Conservation (phyloP, 2,888 invertebrate genomes). For the Sphecodes monilicornis region DNA sequence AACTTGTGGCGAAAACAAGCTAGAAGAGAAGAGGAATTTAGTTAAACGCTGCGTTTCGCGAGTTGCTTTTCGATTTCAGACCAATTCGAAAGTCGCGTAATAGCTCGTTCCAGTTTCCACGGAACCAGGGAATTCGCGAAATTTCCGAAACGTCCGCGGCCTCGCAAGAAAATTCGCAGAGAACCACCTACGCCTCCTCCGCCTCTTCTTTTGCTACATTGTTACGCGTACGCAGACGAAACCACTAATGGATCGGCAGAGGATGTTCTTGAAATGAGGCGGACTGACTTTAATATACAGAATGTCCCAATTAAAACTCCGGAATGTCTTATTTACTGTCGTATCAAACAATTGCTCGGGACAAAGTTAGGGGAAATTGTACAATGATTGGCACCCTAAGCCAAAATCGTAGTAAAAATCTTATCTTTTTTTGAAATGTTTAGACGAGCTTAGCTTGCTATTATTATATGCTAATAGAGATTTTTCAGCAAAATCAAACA, state of each 20-base stretch:
- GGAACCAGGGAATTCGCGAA: not conserved
- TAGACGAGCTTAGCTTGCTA: too few species aligned
- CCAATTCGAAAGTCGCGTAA: not conserved
- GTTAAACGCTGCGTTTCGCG: not conserved
- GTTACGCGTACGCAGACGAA: not conserved
- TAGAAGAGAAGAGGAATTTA: slow-evolving; percentile 16
- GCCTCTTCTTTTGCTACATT: not conserved
- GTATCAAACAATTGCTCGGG: too few species aligned
- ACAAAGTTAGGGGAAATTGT: too few species aligned
- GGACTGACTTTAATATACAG: not conserved
- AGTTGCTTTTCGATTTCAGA: slow-evolving; percentile 14
- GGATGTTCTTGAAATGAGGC: not conserved
- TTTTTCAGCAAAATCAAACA: too few species aligned
- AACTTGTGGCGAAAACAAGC: slow-evolving; percentile 22
- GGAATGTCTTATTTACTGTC: too few species aligned
- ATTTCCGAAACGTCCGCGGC: not conserved
- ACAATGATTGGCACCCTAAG: too few species aligned
- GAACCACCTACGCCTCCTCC: not conserved
- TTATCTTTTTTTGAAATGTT: too few species aligned
- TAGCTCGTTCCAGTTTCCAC: not conserved
- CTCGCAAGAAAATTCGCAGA: not conserved
- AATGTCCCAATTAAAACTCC: too few species aligned
- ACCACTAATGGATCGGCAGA: slow-evolving; percentile 9
- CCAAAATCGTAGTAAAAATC: too few species aligned
- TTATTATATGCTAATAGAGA: too few species aligned